Base-by-base conservation (phyloP, 2,888 invertebrate genomes). In the Synanthedon vespiformis region DNA sequence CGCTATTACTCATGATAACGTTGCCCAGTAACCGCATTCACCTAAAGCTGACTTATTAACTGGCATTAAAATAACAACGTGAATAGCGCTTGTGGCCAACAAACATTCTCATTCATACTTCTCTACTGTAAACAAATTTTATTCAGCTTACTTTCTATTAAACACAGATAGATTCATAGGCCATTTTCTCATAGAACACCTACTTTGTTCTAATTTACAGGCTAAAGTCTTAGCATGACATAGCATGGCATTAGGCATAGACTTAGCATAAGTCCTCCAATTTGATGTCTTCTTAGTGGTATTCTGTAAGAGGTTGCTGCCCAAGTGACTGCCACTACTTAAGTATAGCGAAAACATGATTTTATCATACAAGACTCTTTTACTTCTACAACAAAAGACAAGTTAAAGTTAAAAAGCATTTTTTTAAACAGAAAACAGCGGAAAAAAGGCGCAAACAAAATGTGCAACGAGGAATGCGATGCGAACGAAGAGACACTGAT, bases 1-100 rank as follows among this genome's bases (percentile, higher is more conserved):
- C 58, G 61, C 72, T 74, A 75, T 77, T 78, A 77, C 69, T 77
- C 67, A 73, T 67, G 63, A 70, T 71, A 72, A 70, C 63, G 64
- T 65, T 67, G 62, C 66, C 68, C 67, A 65, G 65, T 68, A 72
- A 80, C 76, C 77, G 61, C 77, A 72, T 65, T 74, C 65, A 64
- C 72, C 74, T 75, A 72, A 70, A 67, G 62, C 70, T 67, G 62
- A 65, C 69, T 74, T 69, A 81, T 78, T 78, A 76, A 64, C 65
- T 65, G 62, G 68, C 70, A 81, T 77, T 76, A 77, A 73, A 76
- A 72, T 80, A 77, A 81, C 76, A 76, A 72, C 69, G 61, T 67
- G 63, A 62, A 61, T 60, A 54, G 54, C 62, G 62, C 54, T 72
- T 68, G 67, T 61, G 65, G 67, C 63, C 56, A 59, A 57, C 60